These are phyloP conservation scores for Mustelus asterias DNA, from an alignment of 2,113 vertebrate genomes.

Conservation along the genomic window DNA sequence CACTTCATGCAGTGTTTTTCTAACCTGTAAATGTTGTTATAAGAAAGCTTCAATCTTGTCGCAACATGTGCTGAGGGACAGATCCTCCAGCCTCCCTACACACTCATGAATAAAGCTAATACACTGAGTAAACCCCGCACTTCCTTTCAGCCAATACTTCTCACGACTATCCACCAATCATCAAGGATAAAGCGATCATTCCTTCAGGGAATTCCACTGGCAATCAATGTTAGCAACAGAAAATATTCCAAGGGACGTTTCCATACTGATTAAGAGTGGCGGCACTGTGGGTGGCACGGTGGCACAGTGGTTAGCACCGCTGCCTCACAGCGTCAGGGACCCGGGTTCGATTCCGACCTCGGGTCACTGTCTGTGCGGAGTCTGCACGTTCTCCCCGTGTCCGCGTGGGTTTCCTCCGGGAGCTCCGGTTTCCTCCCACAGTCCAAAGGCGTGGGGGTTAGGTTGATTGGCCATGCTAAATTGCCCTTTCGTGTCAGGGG, in stretches of 20 bases:
- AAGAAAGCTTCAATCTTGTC: neutral
- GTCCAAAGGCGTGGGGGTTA: no score
- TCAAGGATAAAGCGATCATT: no score
- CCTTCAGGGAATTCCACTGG: neutral
- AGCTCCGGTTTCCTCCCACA: no score
- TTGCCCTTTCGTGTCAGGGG: no score
- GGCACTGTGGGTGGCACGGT: no score
- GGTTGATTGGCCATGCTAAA: no score
- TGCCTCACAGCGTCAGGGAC: no score
- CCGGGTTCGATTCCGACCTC: no score
- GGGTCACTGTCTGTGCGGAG: no score
- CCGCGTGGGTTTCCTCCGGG: no score
- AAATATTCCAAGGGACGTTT: neutral
- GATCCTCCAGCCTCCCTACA: neutral
- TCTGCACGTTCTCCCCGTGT: no score
- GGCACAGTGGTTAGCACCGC: no score
- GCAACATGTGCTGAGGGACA: neutral
- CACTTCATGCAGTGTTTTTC: neutral
- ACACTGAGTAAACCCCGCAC: neutral
- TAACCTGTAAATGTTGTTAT: neutral
- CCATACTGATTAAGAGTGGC: neutral
- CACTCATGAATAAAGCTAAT: neutral
- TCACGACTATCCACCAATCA: neutral
- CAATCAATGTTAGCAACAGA: neutral
- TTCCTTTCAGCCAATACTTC: neutral